phyloP scores from a whole-genome alignment of 2,113 vertebrate genomes.

The Hucho hucho region DNA sequence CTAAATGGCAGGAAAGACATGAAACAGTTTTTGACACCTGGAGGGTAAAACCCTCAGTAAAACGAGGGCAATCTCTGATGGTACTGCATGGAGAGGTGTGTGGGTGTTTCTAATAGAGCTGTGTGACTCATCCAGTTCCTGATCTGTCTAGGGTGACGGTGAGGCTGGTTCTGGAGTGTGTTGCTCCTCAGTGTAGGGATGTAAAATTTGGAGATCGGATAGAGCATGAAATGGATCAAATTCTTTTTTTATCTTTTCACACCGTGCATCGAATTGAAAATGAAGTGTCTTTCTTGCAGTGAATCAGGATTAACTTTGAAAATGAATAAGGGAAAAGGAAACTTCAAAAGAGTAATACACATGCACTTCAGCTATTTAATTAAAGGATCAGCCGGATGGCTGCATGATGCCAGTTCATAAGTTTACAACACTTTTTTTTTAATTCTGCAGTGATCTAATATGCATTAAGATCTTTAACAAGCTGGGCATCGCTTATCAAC shows the following conservation, averaged over 20 bases:
- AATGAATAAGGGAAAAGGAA: not conserved
- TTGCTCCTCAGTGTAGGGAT: not conserved
- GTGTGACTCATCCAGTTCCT: slow-evolving; percentile 35
- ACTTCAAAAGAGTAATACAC: not conserved
- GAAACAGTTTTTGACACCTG: not conserved
- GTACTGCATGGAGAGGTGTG: too few species aligned
- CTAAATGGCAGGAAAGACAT: not conserved
- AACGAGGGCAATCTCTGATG: too few species aligned
- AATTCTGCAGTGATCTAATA: not conserved
- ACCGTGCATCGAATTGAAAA: slow-evolving; percentile 5
- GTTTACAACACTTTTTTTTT: not conserved
- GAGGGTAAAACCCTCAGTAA: not conserved
- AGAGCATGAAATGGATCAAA: slow-evolving; percentile 6
- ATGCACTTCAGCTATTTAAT: not conserved
- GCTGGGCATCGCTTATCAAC: not conserved
- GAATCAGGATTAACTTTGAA: slow-evolving; percentile 6
- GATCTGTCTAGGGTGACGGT: slow-evolving; percentile 17
- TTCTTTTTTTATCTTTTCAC: not conserved
- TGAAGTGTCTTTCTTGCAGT: not conserved
- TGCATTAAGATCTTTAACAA: not conserved
- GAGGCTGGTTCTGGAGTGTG: slow-evolving; percentile 2
- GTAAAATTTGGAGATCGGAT: slow-evolving; percentile 19
- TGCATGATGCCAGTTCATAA: not conserved
- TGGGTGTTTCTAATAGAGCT: slow-evolving; percentile 2
- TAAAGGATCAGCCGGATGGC: not conserved